Conservation (phyloP, 2,888 invertebrate species). For the Linnaemya vulpina region DNA sequence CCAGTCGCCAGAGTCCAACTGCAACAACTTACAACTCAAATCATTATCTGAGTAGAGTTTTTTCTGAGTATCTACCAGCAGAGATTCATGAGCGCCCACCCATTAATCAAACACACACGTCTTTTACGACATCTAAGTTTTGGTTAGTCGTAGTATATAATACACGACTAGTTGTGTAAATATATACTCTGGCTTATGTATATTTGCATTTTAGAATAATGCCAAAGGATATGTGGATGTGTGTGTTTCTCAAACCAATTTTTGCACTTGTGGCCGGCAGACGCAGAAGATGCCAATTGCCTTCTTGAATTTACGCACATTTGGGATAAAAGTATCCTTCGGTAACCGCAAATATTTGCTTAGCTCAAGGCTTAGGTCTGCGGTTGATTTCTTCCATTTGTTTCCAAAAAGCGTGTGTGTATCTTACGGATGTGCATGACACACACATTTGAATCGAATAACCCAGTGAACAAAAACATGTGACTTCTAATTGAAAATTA, state of each 20-base stretch:
- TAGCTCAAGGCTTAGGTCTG: conserved; percentile 79
- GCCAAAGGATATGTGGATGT: conserved; percentile 74
- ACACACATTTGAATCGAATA: not conserved
- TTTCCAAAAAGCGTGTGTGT: not conserved
- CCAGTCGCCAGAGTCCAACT: no score
- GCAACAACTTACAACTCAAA: no score
- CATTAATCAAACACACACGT: no score
- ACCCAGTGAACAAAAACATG: no score
- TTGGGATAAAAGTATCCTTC: conserved; percentile 77
- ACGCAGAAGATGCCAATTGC: conserved; percentile 79
- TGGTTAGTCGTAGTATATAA: no score
- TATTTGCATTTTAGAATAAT: conserved; percentile 63
- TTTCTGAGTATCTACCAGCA: no score
- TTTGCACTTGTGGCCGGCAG: conserved; percentile 52
- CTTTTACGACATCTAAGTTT: no score
- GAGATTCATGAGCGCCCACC: no score
- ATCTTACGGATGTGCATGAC: not conserved
- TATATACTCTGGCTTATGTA: no score
- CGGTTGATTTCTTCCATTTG: conserved; percentile 53
- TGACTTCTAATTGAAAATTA: no score
- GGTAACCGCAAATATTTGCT: conserved; percentile 82
- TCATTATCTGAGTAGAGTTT: no score
- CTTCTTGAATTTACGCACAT: conserved; percentile 80
- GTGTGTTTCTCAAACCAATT: conserved; percentile 66
- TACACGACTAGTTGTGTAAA: no score